phyloP scores from a whole-genome alignment of 2,113 vertebrate genomes.

The Hippopotamus amphibius region DNA sequence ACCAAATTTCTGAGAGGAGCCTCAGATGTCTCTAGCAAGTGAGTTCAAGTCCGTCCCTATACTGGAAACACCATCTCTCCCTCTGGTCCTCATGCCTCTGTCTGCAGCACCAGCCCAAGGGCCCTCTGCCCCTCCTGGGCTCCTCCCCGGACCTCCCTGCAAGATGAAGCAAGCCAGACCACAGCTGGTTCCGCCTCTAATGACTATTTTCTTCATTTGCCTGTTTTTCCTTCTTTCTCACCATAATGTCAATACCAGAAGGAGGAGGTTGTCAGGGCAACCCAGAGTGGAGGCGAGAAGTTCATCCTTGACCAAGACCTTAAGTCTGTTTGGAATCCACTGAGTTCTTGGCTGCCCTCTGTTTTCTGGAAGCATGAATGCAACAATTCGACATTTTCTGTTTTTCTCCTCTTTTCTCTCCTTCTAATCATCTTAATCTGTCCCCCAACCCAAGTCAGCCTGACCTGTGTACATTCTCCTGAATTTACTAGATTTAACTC shows the following conservation, averaged over 20 bases:
- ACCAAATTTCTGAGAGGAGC: neutral
- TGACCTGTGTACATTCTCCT: neutral
- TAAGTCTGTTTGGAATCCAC: conserved; percentile 50
- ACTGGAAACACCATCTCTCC: neutral
- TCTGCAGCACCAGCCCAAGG: neutral
- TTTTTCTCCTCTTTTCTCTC: neutral
- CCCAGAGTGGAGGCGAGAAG: conserved; percentile 29
- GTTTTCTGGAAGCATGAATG: conserved; percentile 9
- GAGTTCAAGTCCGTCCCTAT: neutral
- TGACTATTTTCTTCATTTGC: conserved; percentile 38
- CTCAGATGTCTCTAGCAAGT: neutral
- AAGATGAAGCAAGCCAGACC: neutral
- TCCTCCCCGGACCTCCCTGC: neutral
- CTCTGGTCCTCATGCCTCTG: neutral
- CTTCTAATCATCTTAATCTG: neutral
- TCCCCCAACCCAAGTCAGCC: neutral
- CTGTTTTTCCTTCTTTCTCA: conserved; percentile 31
- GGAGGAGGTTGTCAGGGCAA: conserved; percentile 78
- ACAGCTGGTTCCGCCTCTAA: neutral
- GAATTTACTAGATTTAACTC: neutral
- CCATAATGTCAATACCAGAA: conserved; percentile 50
- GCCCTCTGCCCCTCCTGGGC: neutral
- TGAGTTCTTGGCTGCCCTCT: conserved; percentile 2
- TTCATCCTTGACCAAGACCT: conserved; percentile 49
- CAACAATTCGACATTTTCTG: neutral